Conservation (phyloP, 1,140 invertebrate genomes). For the Drosophila kohkoa region DNA sequence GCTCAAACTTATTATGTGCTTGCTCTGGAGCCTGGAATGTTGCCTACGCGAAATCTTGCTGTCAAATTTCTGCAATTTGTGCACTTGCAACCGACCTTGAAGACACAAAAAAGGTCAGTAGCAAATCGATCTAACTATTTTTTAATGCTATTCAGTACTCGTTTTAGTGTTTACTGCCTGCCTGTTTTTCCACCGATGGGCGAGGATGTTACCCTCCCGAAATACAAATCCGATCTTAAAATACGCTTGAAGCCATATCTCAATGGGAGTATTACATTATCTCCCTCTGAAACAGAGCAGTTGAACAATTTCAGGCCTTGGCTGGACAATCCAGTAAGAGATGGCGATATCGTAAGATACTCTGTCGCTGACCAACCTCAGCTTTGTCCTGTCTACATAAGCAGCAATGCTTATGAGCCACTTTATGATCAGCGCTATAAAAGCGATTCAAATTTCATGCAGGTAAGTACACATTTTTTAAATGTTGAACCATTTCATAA, state of each 20-base stretch:
- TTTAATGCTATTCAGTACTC: background rate
- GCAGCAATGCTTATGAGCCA: constrained; percentile 36
- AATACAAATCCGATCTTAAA: constrained; percentile 25
- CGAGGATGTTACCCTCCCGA: constrained; percentile 8
- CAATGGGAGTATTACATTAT: background rate
- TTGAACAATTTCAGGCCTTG: background rate
- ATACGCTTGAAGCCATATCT: background rate
- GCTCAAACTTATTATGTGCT: constrained; percentile 40
- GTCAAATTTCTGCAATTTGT: constrained; percentile 25
- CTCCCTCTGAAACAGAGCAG: background rate
- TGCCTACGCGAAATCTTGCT: constrained; percentile 26
- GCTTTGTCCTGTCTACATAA: constrained; percentile 33
- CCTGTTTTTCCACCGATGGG: constrained; percentile 29
- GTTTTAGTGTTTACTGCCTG: constrained; percentile 42
- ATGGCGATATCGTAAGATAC: constrained; percentile 6
- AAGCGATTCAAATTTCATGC: constrained; percentile 1
- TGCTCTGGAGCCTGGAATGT: constrained; percentile 24
- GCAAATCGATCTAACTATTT: background rate
- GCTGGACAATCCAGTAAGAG: background rate
- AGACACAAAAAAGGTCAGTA: constrained; percentile 28
- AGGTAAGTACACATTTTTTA: constrained; percentile 8
- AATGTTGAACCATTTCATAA: background rate
- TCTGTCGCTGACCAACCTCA: background rate
- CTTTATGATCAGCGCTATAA: constrained; percentile 41
- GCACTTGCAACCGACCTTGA: background rate